Base-by-base conservation (phyloP, 30 jellyfish, hydroid and myxozoan species). In the Nemopilema nomurai region DNA sequence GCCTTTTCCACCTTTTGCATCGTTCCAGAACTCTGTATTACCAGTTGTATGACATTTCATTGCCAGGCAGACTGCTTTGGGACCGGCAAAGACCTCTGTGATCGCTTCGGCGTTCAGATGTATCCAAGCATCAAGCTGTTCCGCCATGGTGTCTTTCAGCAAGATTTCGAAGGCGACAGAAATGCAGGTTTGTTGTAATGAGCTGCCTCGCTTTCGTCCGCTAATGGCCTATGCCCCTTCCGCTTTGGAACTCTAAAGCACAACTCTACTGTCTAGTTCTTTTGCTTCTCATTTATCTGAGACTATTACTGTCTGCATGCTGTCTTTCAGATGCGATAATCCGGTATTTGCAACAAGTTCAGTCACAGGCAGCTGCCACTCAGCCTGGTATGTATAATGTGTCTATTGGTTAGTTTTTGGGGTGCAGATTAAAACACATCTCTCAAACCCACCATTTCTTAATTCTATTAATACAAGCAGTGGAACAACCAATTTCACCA, bases 51-150 rank as follows among this genome's bases (percentile, higher is more conserved):
- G 32, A 41, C 72, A 18, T 63, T 3, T 74, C 21, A 23, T 51
- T 69, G 18, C 65, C 21, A 89, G 97, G 99, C 90, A 1, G 95
- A 94, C 73, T 94, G 99, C 71, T 68, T 85, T 75, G 97, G 91
- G 52, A 68, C 32, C 28, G 99, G 99, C n/a, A 89, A 94, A 89
- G 83, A 91, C 8, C 77, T 94, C 27, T 94, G 99, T 28, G 93
- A 94, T 41, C 90, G 94, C 57, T 76, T 87, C 33, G 85, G 92
- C 26, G 90, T 94, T 62, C 91, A 93, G 50, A 89, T 89, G 97
- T 94, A 89, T 25, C 99, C 99, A 0, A 86, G 33, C 32, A 85
- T 94, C 25, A 89, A 96, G 30, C 76, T 94, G 57, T 94, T 82
- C 51, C 89, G 99, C 27, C 99, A 94, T 79, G 99, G 99, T 8